phyloP scores from a whole-genome alignment of 1,140 invertebrate genomes.

The Ostrea edulis region DNA sequence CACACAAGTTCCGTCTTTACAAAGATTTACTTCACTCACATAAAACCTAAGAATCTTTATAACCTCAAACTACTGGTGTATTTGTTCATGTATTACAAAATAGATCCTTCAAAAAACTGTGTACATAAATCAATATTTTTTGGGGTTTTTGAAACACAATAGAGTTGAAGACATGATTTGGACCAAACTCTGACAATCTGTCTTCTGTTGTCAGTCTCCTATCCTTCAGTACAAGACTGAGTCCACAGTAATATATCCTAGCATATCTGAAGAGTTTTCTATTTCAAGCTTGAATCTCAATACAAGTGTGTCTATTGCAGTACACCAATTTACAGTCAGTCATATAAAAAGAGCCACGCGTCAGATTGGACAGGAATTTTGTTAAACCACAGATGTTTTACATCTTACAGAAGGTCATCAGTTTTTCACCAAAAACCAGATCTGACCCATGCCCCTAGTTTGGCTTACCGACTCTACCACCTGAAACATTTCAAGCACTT shows the following conservation, averaged over 20 bases:
- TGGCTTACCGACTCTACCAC: slow-evolving; percentile 10
- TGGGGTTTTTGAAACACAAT: not conserved
- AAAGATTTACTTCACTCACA: not conserved
- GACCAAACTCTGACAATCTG: not conserved
- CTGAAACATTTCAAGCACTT: slow-evolving; percentile 26
- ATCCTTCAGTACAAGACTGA: not conserved
- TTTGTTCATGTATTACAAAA: not conserved
- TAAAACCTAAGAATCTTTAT: not conserved
- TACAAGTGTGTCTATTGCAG: not conserved
- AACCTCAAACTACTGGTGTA: not conserved
- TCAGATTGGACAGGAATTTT: not conserved
- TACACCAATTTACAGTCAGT: not conserved
- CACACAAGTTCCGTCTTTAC: not conserved
- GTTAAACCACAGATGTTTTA: slow-evolving; percentile 2
- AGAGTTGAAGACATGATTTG: not conserved
- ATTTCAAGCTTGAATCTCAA: not conserved
- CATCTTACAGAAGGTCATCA: not conserved
- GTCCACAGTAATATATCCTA: not conserved
- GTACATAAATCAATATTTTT: not conserved
- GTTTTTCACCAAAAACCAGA: slow-evolving; percentile 6
- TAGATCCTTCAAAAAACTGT: slow-evolving; percentile 1
- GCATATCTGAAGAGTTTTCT: slow-evolving; percentile 12
- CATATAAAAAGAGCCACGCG: not conserved
- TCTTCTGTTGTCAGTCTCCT: not conserved
- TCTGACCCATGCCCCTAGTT: not conserved